phyloP scores from a whole-genome alignment of 2,888 invertebrate genomes.

The Cryptus armator region DNA sequence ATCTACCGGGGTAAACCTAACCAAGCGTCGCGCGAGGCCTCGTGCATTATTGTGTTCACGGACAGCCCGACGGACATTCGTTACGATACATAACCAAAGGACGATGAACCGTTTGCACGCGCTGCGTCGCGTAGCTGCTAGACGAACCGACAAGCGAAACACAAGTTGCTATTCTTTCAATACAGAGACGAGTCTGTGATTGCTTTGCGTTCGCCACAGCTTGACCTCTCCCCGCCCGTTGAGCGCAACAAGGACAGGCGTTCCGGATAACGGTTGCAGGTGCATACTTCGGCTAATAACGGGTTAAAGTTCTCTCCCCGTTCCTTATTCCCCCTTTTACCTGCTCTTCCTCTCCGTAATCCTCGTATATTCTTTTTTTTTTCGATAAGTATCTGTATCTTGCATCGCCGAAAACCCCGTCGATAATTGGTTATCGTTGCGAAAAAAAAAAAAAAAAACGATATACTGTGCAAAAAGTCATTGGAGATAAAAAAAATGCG shows the following conservation, averaged over 20 bases:
- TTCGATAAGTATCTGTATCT: neutral
- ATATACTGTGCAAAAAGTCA: neutral
- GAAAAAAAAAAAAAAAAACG: neutral
- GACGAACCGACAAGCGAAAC: neutral
- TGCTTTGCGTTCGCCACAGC: slow-evolving; percentile 25
- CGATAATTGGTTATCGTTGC: neutral
- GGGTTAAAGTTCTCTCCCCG: slow-evolving; percentile 36
- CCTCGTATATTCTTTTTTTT: neutral
- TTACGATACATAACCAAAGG: neutral
- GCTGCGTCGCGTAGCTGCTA: neutral
- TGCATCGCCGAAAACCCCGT: neutral
- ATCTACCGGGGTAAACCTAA: too few relatives aligned
- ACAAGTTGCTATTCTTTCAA: slow-evolving; percentile 31
- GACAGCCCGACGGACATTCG: too few relatives aligned
- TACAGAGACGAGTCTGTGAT: slow-evolving; percentile 15
- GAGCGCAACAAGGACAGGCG: neutral
- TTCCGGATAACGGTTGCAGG: slow-evolving; percentile 57
- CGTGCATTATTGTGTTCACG: too few relatives aligned
- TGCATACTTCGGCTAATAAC: slow-evolving; percentile 28
- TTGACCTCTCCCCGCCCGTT: slow-evolving; percentile 2
- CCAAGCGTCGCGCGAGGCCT: too few relatives aligned
- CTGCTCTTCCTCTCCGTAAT: neutral
- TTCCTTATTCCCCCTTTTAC: neutral
- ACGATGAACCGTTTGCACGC: neutral
- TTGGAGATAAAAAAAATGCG: neutral